Evolutionary conservation across 2,888 invertebrate genomes (phyloP).

Genomic region (Heliconius charithonia): DNA sequence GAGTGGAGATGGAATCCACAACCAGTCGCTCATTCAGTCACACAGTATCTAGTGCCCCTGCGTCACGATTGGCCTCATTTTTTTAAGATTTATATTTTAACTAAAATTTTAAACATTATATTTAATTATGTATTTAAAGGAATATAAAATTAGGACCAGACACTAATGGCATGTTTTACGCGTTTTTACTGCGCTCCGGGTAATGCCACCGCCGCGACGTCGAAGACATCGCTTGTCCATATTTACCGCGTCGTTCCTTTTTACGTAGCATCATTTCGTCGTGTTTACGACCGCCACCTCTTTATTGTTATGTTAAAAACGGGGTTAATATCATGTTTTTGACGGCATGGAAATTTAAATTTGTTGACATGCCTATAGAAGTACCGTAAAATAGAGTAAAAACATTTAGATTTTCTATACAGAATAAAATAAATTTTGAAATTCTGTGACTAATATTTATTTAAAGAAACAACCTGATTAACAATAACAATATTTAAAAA

Average conservation of each 20-base stretch:
- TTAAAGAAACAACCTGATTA: background rate
- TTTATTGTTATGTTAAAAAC: conserved; percentile 76
- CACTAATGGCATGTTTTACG: conserved; percentile 52
- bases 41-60: no score
- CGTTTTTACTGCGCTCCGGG: conserved; percentile 60
- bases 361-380: conserved; percentile 20
- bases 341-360: conserved; percentile 35
- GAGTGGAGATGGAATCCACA: no score
- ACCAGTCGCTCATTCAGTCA: no score
- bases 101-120: conserved; percentile 56
- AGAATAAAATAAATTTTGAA: background rate
- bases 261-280: conserved; percentile 70
- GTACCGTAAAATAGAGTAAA: background rate
- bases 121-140: conserved; percentile 47
- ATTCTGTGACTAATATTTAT: background rate
- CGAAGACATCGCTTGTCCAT: conserved; percentile 74
- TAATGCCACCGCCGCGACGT: conserved; percentile 52
- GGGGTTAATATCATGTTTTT: conserved; percentile 74
- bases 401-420: background rate
- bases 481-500: background rate
- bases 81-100: background rate
- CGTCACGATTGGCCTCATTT: no score
- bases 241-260: conserved; percentile 79
- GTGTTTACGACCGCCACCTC: conserved; percentile 74
- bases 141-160: background rate